Base-by-base conservation (phyloP, 2,888 invertebrate species). In the Cephalotes varians region DNA sequence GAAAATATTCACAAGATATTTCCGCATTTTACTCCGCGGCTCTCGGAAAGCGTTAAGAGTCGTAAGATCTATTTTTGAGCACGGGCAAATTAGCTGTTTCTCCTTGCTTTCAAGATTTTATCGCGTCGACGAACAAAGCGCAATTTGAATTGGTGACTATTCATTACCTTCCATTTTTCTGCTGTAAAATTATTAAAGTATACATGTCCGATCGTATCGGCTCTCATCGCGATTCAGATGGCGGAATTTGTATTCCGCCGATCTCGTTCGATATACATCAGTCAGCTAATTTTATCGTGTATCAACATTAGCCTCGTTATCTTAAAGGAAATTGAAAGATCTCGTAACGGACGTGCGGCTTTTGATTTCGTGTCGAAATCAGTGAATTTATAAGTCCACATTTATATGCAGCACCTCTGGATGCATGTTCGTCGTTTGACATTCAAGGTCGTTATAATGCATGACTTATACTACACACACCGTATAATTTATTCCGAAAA, bases 361-460 rank as follows among this genome's bases (percentile, higher is more conserved):
- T 65, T 51, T 76, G 37, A 37, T 76, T 44, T 44, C 37, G 28
- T 28, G 37, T 51, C n/a, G 34, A 51, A 76, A 65, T 76, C 51
- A n/a, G 15, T 51, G 15, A 65, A 54, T 65, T 51, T 37, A 37
- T n/a, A 49, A 76, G 49, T 51, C 62, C 56, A 40, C 58, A 58
- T 72, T 34, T 74, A 74, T 51, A 65, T 54, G 64, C 34, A 51
- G 64, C 74, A 49, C 25, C 15, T 64, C 25, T 7, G 34, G 31
- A 34, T 49, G 47, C 49, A 64, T 25, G 62, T 74, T 60, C 47
- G 44, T 73, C 44, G 62, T 74, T 62, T 49, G 49, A 37, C 64
- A 56, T 40, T 71, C 69, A 51, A 71, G 56, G 60, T 60, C 69
- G 69, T 58, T 71, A n/a, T n/a, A 56, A 69, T 56, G 77, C 69